Evolutionary conservation across 2,113 vertebrate species (phyloP), one percentile per base, ranked within the genome.

Genomic region (Neolamprologus ventralis): DNA sequence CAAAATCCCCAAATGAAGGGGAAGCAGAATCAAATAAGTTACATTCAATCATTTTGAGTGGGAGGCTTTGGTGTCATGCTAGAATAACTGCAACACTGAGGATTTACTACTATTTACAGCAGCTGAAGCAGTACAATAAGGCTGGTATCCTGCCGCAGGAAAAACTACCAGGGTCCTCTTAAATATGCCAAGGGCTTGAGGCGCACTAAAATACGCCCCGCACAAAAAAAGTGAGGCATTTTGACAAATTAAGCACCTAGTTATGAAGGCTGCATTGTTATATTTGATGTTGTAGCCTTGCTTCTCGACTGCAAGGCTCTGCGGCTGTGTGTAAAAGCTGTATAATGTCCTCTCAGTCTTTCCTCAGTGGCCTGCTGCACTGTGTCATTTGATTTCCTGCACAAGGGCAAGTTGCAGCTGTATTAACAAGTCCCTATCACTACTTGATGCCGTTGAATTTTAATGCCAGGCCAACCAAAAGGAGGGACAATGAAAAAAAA

Each of bases 1-100:
- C 97, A 96, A 96, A 97, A 98, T 97, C 94, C 92, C 94, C 92
- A 95, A 95, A 96, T 90, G 93, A 94, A 92, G 93, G 95, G 91
- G 92, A 95, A 96, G 92, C 92, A 86, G 92, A 94, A 94, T 96
- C 89, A 94, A 95, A 95, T 94, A 95, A 94, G 94, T 95, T 94
- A 84, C 91, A 83, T 91, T 96, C 91, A 92, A 92, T 95, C 95
- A 93, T 89, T 87, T 78, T 51, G 89, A 94, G 93, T 85, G 88
- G 93, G 92, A 94, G 92, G 95, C 93, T 96, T 96, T 94, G 95
- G 93, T 96, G 95, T 95, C 93, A 91, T 85, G 89, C 93, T 90
- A 88, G 92, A 95, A 94, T 94, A 94, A 95, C 94, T 93, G 93
- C 89, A 89, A 93, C 91, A 60, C 90, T 58, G 71, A 92, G 94